phyloP scores from a whole-genome alignment of 92 coral and sea anemone species.

The Heteractis magnifica region DNA sequence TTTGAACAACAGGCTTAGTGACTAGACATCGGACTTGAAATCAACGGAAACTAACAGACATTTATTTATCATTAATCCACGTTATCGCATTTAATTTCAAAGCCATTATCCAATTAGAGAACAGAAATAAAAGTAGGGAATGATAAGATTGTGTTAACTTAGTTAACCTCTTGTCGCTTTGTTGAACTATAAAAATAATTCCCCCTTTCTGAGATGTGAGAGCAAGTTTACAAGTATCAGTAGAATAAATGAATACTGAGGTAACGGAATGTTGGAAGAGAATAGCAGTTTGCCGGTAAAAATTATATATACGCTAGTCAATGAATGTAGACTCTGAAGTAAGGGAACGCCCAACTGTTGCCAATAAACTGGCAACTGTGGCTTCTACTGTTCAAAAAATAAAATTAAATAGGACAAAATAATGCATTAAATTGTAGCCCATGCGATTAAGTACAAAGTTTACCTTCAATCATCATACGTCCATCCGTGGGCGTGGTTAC shows the following conservation, averaged over 20 bases:
- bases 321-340: neutral
- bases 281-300: neutral
- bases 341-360: conserved; percentile 10
- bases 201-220: neutral
- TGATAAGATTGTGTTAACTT: conserved; percentile 37
- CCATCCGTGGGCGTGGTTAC: conserved; percentile 31
- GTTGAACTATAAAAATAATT: conserved; percentile 2
- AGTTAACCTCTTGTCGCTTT: conserved; percentile 15
- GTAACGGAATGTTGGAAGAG: neutral
- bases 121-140: conserved; percentile 11
- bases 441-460: conserved; percentile 1
- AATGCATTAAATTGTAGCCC: neutral
- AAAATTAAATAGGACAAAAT: neutral
- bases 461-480: conserved; percentile 27
- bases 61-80: conserved; percentile 45
- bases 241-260: neutral
- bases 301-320: neutral
- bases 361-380: neutral
- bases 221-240: neutral
- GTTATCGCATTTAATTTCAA: conserved; percentile 48
- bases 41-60: conserved; percentile 31
- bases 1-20: conserved; percentile 31
- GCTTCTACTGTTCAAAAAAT: neutral
- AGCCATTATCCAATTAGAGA: conserved; percentile 49
- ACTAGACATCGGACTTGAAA: conserved; percentile 28